Evolutionary conservation across 1,140 invertebrate genomes (phyloP).

Genomic region (Panagrolaimus sp.): DNA sequence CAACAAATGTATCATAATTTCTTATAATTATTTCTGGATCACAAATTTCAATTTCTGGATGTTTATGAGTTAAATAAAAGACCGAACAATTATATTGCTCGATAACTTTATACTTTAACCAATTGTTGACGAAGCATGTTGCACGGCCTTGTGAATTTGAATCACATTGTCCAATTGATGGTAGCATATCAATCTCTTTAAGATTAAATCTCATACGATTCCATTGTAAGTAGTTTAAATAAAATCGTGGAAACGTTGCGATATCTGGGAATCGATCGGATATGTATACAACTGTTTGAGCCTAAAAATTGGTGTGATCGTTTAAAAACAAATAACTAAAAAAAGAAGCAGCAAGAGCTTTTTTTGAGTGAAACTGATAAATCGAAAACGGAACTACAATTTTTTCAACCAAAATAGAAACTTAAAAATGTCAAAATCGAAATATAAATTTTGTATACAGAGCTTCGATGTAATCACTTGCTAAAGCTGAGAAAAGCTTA

Average conservation of each 20-base stretch:
- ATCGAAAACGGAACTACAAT: no score
- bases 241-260: not conserved
- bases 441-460: no score
- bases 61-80: constrained; percentile 33
- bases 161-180: constrained; percentile 16
- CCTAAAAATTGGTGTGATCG: no score
- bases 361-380: no score
- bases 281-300: not conserved
- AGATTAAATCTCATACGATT: constrained; percentile 25
- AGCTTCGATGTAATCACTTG: no score
- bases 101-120: constrained; percentile 22
- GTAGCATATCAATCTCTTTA: constrained; percentile 19
- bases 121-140: constrained; percentile 28
- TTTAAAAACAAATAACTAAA: no score
- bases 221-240: constrained; percentile 16
- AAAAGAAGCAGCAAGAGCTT: no score
- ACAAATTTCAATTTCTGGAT: constrained; percentile 26
- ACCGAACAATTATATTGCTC: constrained; percentile 32
- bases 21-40: constrained; percentile 24
- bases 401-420: no score
- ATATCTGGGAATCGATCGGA: not conserved
- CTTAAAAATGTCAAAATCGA: no score
- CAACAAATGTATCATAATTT: not conserved
- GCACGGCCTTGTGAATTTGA: constrained; percentile 11
- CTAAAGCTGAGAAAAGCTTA: no score